These are phyloP conservation scores for Lepidotrigona ventralis DNA, from an alignment of 1,140 invertebrate species.

Conservation along the genomic window DNA sequence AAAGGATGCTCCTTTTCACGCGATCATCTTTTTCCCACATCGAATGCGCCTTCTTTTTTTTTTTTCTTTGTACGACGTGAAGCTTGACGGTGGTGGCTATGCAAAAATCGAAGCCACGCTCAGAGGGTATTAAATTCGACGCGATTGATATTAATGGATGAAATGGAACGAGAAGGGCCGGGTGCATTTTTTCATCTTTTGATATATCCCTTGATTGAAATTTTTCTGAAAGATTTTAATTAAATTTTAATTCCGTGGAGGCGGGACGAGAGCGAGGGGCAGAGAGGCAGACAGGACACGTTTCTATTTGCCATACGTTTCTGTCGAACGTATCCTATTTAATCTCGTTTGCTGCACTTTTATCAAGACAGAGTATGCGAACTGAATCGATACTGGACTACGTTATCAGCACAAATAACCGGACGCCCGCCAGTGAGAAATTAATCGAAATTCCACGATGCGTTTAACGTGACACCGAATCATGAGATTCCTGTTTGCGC, in stretches of 20 bases:
- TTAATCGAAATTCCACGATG: constrained; percentile 21
- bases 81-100: neutral
- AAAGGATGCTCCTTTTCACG: constrained; percentile 32
- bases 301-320: neutral
- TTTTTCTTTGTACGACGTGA: neutral
- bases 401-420: neutral
- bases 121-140: neutral
- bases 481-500: neutral
- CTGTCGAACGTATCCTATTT: neutral
- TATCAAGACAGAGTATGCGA: neutral
- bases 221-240: neutral
- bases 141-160: neutral
- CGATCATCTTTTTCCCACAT: neutral
- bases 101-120: neutral
- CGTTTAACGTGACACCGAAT: neutral
- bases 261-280: too few species aligned
- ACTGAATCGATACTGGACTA: neutral
- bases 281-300: too few species aligned
- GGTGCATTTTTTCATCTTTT: too few species aligned
- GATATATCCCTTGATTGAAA: neutral
- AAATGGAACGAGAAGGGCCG: neutral
- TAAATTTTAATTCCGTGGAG: neutral
- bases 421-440: neutral
- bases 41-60: neutral
- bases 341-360: neutral